Percentiles rank a stretch among this genome's conserved stretches.
These are phyloP conservation scores for Tokudaia tokunoshimensis DNA, from an alignment of 2,797 vertebrate species.

Conservation along the genomic window DNA sequence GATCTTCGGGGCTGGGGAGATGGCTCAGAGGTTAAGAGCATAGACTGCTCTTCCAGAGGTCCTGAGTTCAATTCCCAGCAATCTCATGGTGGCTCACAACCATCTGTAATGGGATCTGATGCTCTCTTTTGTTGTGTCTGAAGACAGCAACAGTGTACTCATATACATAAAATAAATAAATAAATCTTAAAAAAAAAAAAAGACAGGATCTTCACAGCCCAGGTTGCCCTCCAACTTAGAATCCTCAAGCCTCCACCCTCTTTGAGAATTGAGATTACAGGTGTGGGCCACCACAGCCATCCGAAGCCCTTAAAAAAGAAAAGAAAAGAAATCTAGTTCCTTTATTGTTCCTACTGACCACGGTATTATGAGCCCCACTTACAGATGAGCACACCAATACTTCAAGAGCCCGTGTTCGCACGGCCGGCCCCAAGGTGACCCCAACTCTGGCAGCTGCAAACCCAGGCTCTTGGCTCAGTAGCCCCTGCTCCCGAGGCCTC, in stretches of 20 bases:
- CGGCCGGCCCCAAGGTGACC: slow-evolving; percentile 30
- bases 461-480: neutral
- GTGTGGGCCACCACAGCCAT: neutral
- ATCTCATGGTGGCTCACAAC: no score
- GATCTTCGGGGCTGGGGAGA: neutral
- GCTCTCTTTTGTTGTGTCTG: no score
- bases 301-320: neutral
- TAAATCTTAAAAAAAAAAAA: no score
- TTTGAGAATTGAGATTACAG: neutral
- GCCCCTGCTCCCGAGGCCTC: slow-evolving; percentile 62
- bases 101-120: no score
- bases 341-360: neutral
- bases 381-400: slow-evolving; percentile 55
- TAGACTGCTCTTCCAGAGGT: no score
- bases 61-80: no score
- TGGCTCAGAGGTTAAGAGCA: no score
- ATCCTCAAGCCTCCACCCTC: neutral
- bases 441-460: slow-evolving; percentile 33
- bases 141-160: no score
- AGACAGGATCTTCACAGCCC: neutral
- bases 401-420: neutral
- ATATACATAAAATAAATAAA: no score
- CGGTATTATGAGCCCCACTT: neutral
- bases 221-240: neutral
- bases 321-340: no score